Percentiles rank a stretch among this genome's conserved stretches.
Conservation (phyloP, 2,113 vertebrate genomes). For the Desmodus rotundus region DNA sequence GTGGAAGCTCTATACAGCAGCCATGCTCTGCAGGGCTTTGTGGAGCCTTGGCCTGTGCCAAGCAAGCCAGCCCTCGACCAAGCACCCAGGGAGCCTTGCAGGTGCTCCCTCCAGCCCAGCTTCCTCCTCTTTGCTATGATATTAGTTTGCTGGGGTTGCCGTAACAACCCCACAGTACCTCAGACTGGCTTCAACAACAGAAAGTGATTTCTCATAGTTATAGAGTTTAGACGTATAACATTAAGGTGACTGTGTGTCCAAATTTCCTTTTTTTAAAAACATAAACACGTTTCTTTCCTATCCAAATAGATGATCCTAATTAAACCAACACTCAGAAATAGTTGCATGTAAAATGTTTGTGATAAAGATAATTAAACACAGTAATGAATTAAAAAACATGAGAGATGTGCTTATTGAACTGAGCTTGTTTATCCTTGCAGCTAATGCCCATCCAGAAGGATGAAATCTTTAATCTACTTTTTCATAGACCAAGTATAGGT, state of each 20-base stretch:
- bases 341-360: background rate
- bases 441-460: background rate
- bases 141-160: background rate
- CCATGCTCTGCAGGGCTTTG: background rate
- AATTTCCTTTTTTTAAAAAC: background rate
- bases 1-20: background rate
- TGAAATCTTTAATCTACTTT: background rate
- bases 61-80: background rate
- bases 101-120: background rate
- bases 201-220: background rate
- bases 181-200: background rate
- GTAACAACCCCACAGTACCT: too few relatives aligned
- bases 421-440: background rate
- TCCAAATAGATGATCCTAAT: background rate
- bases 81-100: background rate
- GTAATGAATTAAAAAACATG: background rate
- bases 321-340: background rate
- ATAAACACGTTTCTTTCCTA: background rate
- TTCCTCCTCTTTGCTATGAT: fast-evolving
- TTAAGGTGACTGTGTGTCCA: background rate
- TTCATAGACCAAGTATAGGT: background rate
- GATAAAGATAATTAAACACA: background rate
- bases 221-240: background rate
- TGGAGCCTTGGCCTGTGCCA: background rate
- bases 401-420: background rate